Percentiles rank a stretch among this genome's conserved stretches.
Evolutionary conservation across 1,140 invertebrate genomes (phyloP).

Genomic region (Drosophila willistoni): DNA sequence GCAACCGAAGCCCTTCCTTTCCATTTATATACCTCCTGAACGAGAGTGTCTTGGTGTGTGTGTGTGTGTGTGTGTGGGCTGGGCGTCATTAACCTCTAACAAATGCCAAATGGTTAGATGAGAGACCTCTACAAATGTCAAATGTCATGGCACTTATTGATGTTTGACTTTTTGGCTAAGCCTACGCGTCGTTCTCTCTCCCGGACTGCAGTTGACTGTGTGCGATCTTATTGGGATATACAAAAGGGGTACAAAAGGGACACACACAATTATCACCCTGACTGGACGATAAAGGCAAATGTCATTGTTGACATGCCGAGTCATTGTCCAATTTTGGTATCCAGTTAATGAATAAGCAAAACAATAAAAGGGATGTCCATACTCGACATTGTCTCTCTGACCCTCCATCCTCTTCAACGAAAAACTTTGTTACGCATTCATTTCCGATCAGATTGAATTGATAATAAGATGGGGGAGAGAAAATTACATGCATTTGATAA

Average conservation of each 20-base stretch:
- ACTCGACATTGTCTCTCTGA: not conserved
- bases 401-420: slow-evolving; percentile 35
- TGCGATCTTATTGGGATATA: slow-evolving; percentile 66
- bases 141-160: slow-evolving; percentile 72
- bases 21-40: too few relatives aligned
- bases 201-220: slow-evolving; percentile 29
- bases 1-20: not conserved
- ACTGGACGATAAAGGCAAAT: slow-evolving; percentile 57
- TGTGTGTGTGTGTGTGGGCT: slow-evolving; percentile 4
- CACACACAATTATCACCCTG: slow-evolving; percentile 68
- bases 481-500: slow-evolving; percentile 42
- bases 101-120: slow-evolving; percentile 40
- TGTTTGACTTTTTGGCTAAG: slow-evolving; percentile 43
- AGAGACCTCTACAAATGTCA: slow-evolving; percentile 50
- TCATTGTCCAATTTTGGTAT: slow-evolving; percentile 55
- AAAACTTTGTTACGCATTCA: slow-evolving; percentile 36
- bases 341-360: slow-evolving; percentile 68
- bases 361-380: slow-evolving; percentile 42
- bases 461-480: slow-evolving; percentile 9
- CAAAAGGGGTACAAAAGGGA: slow-evolving; percentile 59
- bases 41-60: slow-evolving; percentile 22
- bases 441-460: slow-evolving; percentile 37
- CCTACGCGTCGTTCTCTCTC: not conserved
- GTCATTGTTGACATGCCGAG: slow-evolving; percentile 70
- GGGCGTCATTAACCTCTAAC: slow-evolving; percentile 59